phyloP scores from a whole-genome alignment of 2,888 invertebrate genomes.

The Ophion ventricosus region DNA sequence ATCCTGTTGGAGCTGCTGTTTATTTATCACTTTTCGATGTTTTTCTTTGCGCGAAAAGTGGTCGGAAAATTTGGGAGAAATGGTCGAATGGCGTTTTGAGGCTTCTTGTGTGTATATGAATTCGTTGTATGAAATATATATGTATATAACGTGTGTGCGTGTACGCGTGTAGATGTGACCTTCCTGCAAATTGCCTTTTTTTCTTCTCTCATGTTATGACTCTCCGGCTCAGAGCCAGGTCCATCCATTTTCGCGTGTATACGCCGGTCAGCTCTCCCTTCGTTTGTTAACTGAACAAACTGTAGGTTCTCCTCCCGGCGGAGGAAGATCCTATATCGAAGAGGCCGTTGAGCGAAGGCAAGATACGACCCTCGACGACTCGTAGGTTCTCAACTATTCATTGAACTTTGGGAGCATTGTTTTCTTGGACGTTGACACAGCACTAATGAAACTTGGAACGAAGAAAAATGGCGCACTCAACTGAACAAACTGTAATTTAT shows the following conservation, averaged over 20 bases:
- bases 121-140: background rate
- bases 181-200: slow-evolving; percentile 39
- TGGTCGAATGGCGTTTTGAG: background rate
- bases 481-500: background rate
- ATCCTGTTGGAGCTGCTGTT: background rate
- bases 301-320: slow-evolving; percentile 9
- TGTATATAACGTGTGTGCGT: background rate
- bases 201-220: background rate
- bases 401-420: slow-evolving; percentile 14
- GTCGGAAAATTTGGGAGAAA: background rate
- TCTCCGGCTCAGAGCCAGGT: slow-evolving; percentile 15
- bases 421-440: background rate
- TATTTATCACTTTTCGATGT: background rate
- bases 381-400: slow-evolving; percentile 45
- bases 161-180: background rate
- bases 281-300: slow-evolving; percentile 49
- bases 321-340: background rate
- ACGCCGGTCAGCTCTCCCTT: slow-evolving; percentile 14
- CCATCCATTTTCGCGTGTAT: slow-evolving; percentile 33
- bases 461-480: background rate
- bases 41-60: background rate
- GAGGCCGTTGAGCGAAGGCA: slow-evolving; percentile 5
- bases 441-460: background rate
- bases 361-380: slow-evolving; percentile 15
- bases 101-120: background rate